These are phyloP conservation scores for Aspidoscelis tigris DNA, from an alignment of 2,113 vertebrate genomes.

Conservation along the genomic window DNA sequence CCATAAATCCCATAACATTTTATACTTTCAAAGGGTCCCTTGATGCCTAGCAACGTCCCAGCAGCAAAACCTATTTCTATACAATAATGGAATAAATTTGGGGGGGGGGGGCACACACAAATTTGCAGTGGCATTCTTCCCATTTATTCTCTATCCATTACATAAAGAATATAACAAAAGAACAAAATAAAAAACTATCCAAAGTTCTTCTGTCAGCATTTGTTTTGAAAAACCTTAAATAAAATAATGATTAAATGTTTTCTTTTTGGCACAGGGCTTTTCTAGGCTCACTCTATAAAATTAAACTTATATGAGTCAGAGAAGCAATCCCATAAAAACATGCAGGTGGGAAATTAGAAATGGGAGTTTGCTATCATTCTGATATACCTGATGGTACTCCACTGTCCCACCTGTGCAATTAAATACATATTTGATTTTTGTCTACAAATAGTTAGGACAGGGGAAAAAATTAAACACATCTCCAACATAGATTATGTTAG, in stretches of 20 bases:
- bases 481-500: not conserved
- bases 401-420: constrained; percentile 3
- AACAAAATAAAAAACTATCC: not conserved
- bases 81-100: not conserved
- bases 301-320: not conserved
- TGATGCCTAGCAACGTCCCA: too few species aligned
- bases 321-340: not conserved
- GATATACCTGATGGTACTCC: constrained; percentile 77
- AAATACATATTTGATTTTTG: constrained; percentile 14
- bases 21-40: too few species aligned
- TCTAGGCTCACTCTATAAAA: not conserved
- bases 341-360: not conserved
- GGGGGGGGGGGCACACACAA: too few species aligned
- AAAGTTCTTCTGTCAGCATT: not conserved
- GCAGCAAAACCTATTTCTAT: too few species aligned
- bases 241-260: not conserved
- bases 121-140: not conserved
- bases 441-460: not conserved
- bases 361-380: not conserved
- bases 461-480: constrained; percentile 27
- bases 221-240: not conserved
- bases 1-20: too few species aligned
- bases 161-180: not conserved
- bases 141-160: not conserved
- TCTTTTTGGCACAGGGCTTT: not conserved